A percentile compares a stretch with the other conserved stretches of the same genome.
These are phyloP conservation scores for Matsumurasca onukii DNA, from an alignment of 1,140 invertebrate species.

Conservation along the genomic window DNA sequence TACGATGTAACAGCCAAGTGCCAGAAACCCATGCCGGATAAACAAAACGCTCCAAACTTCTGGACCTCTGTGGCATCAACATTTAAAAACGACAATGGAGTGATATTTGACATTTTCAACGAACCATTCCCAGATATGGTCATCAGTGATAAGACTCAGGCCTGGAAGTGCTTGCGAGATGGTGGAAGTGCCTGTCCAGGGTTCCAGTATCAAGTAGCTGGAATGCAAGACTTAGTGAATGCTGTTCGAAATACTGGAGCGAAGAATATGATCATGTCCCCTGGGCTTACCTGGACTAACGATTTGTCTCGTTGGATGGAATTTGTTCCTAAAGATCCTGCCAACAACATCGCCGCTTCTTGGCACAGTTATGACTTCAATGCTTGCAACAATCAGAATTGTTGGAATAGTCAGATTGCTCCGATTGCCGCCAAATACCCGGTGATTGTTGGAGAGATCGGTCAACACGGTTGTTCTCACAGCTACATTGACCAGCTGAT, in stretches of 20 bases:
- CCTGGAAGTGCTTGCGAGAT: conserved; percentile 1
- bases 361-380: conserved; percentile 13
- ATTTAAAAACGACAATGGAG: conserved; percentile 11
- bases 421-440: background rate
- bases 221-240: conserved; percentile 7
- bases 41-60: background rate
- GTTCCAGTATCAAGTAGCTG: background rate
- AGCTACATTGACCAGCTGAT: background rate
- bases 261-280: background rate
- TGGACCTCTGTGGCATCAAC: background rate
- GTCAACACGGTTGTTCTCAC: background rate
- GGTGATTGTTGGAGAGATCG: conserved; percentile 5
- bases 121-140: no score
- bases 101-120: conserved; percentile 8
- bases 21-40: conserved; percentile 10
- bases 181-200: background rate
- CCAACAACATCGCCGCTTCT: conserved; percentile 3
- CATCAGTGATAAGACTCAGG: background rate
- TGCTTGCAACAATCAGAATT: background rate
- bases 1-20: background rate
- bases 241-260: background rate
- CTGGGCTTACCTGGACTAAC: background rate
- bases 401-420: background rate
- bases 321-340: background rate
- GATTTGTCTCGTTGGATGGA: background rate